Evolutionary conservation across 2,797 vertebrate genomes (phyloP).

Genomic region (Petrocephalus schoutedeni): DNA sequence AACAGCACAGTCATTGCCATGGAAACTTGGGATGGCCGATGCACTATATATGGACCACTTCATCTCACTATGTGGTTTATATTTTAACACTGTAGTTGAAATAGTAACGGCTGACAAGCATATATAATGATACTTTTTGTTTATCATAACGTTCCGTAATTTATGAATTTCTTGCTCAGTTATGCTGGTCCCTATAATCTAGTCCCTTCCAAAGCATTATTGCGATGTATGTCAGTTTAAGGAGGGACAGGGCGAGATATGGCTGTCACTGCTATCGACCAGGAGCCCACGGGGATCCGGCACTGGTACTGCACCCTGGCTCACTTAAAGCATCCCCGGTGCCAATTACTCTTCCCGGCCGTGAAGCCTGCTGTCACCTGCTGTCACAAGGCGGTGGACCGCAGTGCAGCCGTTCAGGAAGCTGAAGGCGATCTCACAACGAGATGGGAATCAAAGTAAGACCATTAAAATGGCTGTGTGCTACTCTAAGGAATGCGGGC

Average conservation of each 20-base stretch:
- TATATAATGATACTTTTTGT: background rate
- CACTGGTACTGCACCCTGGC: background rate
- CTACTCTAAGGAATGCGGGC: conserved; percentile 39
- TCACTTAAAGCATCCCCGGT: background rate
- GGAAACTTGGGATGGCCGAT: background rate
- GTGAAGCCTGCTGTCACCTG: background rate
- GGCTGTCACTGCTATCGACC: background rate
- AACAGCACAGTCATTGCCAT: background rate
- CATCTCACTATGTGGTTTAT: background rate
- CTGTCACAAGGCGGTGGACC: background rate
- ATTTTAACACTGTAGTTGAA: background rate
- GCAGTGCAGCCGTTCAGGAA: background rate
- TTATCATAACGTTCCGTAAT: background rate
- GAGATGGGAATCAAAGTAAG: background rate
- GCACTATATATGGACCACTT: background rate
- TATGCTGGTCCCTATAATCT: background rate
- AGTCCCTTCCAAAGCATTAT: background rate
- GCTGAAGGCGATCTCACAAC: background rate
- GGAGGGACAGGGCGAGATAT: background rate
- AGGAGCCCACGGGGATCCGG: background rate
- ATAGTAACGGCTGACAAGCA: background rate
- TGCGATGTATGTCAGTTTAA: background rate
- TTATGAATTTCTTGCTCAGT: background rate
- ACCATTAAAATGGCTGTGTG: conserved; percentile 1
- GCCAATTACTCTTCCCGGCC: background rate